phyloP scores from a whole-genome alignment of 2,113 vertebrate species.

The Reinhardtius hippoglossoides region DNA sequence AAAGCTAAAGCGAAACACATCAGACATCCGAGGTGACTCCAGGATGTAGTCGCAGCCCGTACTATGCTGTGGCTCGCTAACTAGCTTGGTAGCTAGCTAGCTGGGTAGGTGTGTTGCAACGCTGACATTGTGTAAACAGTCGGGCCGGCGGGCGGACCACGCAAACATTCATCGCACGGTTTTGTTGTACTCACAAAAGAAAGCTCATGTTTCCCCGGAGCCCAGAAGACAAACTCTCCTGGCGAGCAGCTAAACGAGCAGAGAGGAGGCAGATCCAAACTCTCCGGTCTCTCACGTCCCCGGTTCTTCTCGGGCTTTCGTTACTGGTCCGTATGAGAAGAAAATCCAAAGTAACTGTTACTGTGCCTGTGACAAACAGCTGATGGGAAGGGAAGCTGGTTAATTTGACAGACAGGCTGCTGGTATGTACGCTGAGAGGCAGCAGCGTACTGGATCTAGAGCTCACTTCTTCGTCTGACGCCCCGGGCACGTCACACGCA shows the following conservation, averaged over 20 bases:
- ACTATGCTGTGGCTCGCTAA: slow-evolving; percentile 42
- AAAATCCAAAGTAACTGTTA: not conserved
- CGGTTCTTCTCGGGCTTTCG: slow-evolving; percentile 13
- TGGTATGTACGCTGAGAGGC: slow-evolving; percentile 57
- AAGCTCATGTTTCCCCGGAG: slow-evolving; percentile 80
- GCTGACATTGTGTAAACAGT: not conserved
- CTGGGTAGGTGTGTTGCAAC: not conserved
- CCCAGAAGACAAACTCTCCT: slow-evolving; percentile 27
- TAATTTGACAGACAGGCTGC: not conserved
- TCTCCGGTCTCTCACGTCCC: slow-evolving; percentile 26
- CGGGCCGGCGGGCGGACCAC: not conserved
- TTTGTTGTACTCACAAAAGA: slow-evolving; percentile 78
- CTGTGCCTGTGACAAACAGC: not conserved
- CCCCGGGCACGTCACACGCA: not conserved
- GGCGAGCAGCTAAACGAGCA: slow-evolving; percentile 29
- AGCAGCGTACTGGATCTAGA: slow-evolving; percentile 50
- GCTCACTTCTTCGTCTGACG: slow-evolving; percentile 62
- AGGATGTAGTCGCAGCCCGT: slow-evolving; percentile 67
- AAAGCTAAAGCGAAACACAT: not conserved
- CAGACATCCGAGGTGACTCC: slow-evolving; percentile 5
- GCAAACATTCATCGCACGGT: not conserved
- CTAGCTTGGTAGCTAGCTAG: not conserved
- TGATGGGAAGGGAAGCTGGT: not conserved
- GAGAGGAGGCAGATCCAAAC: slow-evolving; percentile 40
- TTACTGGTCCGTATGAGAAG: not conserved